Evolutionary conservation across 2,113 vertebrate genomes (phyloP).

Genomic region (Dicentrarchus labrax): DNA sequence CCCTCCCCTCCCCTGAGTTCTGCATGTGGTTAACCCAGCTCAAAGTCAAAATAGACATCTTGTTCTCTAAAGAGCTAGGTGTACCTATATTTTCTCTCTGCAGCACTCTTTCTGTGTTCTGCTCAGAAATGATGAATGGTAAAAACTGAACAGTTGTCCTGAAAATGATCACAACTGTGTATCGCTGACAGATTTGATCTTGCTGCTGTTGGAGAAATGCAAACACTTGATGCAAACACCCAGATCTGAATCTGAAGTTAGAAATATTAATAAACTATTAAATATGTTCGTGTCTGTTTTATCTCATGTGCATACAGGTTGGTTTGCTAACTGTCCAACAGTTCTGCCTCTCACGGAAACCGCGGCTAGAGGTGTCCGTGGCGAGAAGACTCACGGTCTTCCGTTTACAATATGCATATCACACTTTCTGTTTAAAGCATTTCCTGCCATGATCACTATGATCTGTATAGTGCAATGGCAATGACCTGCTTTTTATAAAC

Average conservation of each 20-base stretch:
- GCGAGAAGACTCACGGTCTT: not conserved
- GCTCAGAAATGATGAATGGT: not conserved
- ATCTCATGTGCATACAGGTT: not conserved
- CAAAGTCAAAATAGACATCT: constrained; percentile 14
- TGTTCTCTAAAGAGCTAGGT: not conserved
- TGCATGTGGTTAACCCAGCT: constrained; percentile 67
- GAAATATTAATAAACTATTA: not conserved
- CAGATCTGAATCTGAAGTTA: not conserved
- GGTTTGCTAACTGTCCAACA: not conserved
- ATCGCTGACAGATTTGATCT: constrained; percentile 10
- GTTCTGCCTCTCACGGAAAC: constrained; percentile 21
- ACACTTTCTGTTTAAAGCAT: not conserved
- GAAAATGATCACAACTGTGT: not conserved
- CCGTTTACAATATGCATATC: not conserved
- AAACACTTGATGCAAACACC: not conserved
- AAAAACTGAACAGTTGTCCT: not conserved
- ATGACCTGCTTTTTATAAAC: constrained; percentile 1
- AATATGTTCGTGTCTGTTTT: not conserved
- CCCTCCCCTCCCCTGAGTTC: not conserved
- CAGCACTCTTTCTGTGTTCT: not conserved
- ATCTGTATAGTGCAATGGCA: not conserved
- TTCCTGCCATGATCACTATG: not conserved
- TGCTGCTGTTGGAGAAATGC: not conserved
- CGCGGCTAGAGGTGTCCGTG: constrained; percentile 2
- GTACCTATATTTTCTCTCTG: not conserved